These are phyloP conservation scores for Odontomachus brunneus DNA, from an alignment of 1,140 invertebrate species.

Conservation along the genomic window DNA sequence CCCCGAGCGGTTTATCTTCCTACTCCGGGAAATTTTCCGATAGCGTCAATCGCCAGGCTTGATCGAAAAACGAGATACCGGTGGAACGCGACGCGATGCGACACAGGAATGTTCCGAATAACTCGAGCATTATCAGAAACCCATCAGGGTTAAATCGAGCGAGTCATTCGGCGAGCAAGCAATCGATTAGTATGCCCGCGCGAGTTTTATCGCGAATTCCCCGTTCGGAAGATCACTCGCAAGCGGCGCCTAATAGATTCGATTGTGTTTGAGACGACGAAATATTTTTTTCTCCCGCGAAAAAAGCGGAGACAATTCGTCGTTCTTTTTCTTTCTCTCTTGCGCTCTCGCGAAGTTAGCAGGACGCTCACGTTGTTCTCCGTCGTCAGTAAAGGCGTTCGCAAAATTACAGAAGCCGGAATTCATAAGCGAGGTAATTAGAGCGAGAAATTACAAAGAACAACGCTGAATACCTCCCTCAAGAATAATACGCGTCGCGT, in stretches of 20 bases:
- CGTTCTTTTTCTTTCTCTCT: no score
- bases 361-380: no score
- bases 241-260: conserved; percentile 6
- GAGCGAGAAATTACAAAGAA: not conserved
- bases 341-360: no score
- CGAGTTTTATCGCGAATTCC: conserved; percentile 35
- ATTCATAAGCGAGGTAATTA: not conserved
- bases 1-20: not conserved
- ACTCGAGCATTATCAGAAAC: conserved; percentile 43
- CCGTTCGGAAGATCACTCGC: not conserved
- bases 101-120: conserved; percentile 19
- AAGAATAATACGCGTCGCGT: not conserved
- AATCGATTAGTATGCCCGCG: conserved; percentile 28
- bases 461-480: not conserved
- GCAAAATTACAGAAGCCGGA: no score
- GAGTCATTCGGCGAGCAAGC: conserved; percentile 25
- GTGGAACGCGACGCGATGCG: not conserved
- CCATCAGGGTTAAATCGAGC: conserved; percentile 43
- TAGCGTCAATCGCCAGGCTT: conserved; percentile 4
- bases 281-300: no score
- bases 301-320: no score
- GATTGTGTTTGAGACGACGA: not conserved
- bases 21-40: not conserved
- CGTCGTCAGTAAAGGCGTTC: no score
- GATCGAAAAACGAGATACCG: conserved; percentile 4